Base-by-base conservation (phyloP, 2,888 invertebrate species). In the Polydrusus pterygomalis region DNA sequence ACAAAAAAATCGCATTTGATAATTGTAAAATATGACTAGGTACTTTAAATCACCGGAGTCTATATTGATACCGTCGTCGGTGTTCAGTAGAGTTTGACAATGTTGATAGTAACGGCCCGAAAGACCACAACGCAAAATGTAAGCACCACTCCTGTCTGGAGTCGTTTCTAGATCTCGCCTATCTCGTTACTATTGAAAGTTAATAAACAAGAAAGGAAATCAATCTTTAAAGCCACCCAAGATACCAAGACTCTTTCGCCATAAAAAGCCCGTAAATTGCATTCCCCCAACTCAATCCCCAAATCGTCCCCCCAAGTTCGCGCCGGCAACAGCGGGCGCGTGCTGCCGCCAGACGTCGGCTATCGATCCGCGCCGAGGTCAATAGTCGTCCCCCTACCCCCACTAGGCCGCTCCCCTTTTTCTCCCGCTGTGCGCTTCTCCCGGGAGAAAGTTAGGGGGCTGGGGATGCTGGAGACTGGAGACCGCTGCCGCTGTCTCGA, bases 361-460 rank as follows among this genome's bases (percentile, higher is more conserved):
- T 80, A 81, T 81, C 81, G 79, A 80, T 79, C 77, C 82, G 79
- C 80, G 56, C 77, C 82, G 75, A 83, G 85, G 85, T 85, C 85
- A 85, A 83, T 82, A 77, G 73, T 77, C 73, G 73, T 51, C 77
- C 70, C 77, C 70, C 72, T 17, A 25, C 11, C 54, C 63, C 60
- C 63, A 43, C 56, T n/a, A 7, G 20, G 49, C 60, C 49, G 45
- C 58, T 40, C 64, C 77, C 69, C 58, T 76, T 69, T 69, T 72
- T 56, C 71, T 67, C 71, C 71, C 68, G 51, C 58, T 70, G 51
- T 71, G 63, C 68, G 67, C 72, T 64, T 56, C 77, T 72, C 70
- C 76, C 68, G 67, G 71, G 76, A 71, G 76, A 76, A 49, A 43
- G 67, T 74, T 30, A 45, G 47, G 47, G 38, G 47, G 71, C 38